Evolutionary conservation across 2,797 vertebrate genomes (phyloP).

Genomic region (Paguma larvata): DNA sequence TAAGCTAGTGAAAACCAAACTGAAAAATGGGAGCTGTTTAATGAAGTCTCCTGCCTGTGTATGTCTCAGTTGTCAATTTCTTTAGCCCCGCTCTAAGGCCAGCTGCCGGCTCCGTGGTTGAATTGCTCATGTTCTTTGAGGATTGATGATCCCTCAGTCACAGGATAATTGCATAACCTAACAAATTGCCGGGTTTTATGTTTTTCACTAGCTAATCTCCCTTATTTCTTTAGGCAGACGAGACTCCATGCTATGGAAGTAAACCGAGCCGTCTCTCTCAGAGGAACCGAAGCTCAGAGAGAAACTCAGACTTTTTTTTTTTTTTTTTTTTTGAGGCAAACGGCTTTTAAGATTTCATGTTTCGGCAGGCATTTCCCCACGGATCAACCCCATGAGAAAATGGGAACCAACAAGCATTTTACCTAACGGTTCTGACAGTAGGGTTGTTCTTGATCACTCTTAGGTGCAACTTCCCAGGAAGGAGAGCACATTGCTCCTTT

Average conservation of each 20-base stretch:
- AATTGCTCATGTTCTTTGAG: conserved; percentile 14
- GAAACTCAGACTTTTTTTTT: not conserved
- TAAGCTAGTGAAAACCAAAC: conserved; percentile 23
- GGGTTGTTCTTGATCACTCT: not conserved
- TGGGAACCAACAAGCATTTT: not conserved
- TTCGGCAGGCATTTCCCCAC: not conserved
- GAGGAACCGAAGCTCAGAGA: not conserved
- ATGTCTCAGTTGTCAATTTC: not conserved
- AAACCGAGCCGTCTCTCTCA: not conserved
- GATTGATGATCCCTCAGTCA: not conserved
- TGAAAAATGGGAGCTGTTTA: conserved; percentile 7
- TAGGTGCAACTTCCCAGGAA: not conserved
- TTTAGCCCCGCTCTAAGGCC: not conserved
- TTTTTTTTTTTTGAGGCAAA: not conserved
- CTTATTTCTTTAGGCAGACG: not conserved
- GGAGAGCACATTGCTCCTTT: not conserved
- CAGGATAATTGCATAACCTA: not conserved
- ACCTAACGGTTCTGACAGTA: not conserved
- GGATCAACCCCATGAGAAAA: conserved; percentile 34
- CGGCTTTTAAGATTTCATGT: conserved; percentile 18
- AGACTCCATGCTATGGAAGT: not conserved
- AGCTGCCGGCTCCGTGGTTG: not conserved
- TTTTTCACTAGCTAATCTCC: not conserved
- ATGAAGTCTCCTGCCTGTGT: not conserved
- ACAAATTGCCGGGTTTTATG: not conserved